Percentiles rank a stretch among this genome's conserved stretches.
Evolutionary conservation across 2,113 vertebrate species (phyloP).

Genomic region (Falcunculus frontatus): DNA sequence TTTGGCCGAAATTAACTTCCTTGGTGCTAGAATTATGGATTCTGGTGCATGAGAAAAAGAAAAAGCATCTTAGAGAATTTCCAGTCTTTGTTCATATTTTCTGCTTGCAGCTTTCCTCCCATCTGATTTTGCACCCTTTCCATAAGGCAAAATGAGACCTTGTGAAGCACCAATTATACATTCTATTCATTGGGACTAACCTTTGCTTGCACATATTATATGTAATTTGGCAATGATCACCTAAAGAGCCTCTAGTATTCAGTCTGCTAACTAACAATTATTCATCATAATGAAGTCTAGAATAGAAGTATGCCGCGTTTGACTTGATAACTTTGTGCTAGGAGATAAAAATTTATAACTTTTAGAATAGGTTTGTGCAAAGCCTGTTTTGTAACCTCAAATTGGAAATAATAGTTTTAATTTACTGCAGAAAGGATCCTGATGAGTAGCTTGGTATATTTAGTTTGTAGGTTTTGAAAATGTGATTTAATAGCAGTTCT

Average conservation of each 20-base stretch:
- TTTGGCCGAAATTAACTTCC: neutral
- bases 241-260: conserved; percentile 24
- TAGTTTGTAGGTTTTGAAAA: neutral
- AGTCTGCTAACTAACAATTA: conserved; percentile 53
- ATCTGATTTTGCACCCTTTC: neutral
- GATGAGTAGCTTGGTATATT: neutral
- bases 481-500: neutral
- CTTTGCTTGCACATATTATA: conserved; percentile 46
- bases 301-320: neutral
- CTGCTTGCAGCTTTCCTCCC: neutral
- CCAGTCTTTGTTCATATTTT: neutral
- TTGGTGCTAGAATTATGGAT: neutral
- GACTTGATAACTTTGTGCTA: neutral
- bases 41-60: neutral
- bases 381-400: neutral
- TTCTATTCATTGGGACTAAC: conserved; percentile 41
- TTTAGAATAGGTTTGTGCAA: neutral
- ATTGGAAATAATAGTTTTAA: neutral
- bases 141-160: neutral
- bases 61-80: neutral
- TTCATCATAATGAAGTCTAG: conserved; percentile 45
- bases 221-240: conserved; percentile 49
- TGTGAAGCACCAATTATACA: conserved; percentile 23
- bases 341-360: conserved; percentile 23
- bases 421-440: conserved; percentile 14